phyloP scores from a whole-genome alignment of 2,888 invertebrate genomes.

The Apamea crenata region DNA sequence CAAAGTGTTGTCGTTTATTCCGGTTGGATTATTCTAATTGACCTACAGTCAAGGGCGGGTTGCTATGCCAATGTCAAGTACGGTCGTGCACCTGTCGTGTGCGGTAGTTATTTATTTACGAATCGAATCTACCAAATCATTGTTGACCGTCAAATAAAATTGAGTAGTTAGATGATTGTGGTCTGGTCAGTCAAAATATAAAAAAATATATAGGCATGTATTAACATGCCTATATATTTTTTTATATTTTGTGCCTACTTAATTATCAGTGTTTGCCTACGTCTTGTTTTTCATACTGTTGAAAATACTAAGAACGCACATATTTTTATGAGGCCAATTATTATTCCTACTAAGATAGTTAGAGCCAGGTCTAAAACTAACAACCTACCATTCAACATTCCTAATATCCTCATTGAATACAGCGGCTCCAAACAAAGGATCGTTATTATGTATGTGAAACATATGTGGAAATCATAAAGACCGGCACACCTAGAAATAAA shows the following conservation, averaged over 20 bases:
- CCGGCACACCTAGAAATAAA: conserved; percentile 17
- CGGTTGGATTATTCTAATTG: conserved; percentile 50
- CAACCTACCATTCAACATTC: conserved; percentile 20
- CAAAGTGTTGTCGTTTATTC: conserved; percentile 12
- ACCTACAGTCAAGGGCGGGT: conserved; percentile 68
- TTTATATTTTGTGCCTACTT: background rate
- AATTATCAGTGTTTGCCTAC: background rate
- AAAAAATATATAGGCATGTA: too few species aligned
- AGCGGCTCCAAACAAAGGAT: conserved; percentile 20
- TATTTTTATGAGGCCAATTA: background rate
- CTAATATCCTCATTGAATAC: background rate
- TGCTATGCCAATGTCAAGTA: conserved; percentile 77
- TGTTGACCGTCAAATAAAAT: background rate
- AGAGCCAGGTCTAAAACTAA: background rate
- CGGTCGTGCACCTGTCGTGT: conserved; percentile 59
- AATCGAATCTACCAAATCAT: conserved; percentile 7
- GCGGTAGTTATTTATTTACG: background rate
- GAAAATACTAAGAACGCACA: conserved; percentile 1
- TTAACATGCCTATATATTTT: too few species aligned
- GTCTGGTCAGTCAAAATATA: too few species aligned
- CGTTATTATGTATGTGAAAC: conserved; percentile 19
- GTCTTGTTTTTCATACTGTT: background rate
- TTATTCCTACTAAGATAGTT: background rate
- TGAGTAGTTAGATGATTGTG: background rate
- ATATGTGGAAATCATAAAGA: conserved; percentile 17